These are phyloP conservation scores for Apolygus lucorum DNA, from an alignment of 1,140 invertebrate species.

Conservation along the genomic window DNA sequence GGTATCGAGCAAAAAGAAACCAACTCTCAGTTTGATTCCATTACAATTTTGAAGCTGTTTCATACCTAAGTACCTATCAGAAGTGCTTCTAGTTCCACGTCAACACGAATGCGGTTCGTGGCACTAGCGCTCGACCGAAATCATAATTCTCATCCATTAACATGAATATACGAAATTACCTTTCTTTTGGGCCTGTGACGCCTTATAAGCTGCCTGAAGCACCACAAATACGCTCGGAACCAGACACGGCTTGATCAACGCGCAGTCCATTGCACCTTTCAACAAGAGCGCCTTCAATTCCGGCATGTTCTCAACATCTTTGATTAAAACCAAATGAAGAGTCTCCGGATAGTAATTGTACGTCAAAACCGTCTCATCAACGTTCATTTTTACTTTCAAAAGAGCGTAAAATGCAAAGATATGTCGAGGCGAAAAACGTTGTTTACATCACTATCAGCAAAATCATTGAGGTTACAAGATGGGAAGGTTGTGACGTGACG, in stretches of 20 bases:
- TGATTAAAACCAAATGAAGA: background rate
- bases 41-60: no score
- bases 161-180: background rate
- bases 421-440: background rate
- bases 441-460: no score
- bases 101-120: no score
- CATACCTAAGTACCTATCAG: no score
- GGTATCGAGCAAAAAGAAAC: no score
- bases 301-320: background rate
- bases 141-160: no score
- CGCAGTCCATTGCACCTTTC: background rate
- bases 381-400: background rate
- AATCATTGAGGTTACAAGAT: no score
- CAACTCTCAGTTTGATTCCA: no score
- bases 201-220: background rate
- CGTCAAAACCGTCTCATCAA: background rate
- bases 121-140: no score
- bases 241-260: slow-evolving; percentile 1
- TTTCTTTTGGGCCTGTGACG: background rate
- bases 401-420: background rate
- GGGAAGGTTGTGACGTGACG: no score
- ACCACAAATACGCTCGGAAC: background rate
- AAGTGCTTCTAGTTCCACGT: no score
- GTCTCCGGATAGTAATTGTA: background rate
- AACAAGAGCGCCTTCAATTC: background rate